phyloP scores from a whole-genome alignment of 2,113 vertebrate genomes.

The Murina feae region DNA sequence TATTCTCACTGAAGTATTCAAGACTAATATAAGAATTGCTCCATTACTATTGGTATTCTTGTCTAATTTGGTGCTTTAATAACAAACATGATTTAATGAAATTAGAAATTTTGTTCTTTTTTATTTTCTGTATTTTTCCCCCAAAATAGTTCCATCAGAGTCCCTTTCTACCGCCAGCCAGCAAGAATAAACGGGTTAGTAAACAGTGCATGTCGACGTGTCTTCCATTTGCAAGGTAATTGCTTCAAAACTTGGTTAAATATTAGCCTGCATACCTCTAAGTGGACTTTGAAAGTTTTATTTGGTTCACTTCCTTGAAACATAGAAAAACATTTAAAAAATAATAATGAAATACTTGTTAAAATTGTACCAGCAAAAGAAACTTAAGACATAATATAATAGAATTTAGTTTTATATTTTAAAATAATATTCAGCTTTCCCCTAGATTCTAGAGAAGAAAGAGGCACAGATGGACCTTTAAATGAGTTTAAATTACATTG shows the following conservation, averaged over 20 bases:
- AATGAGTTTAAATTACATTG: background rate
- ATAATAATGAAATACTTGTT: conserved; percentile 19
- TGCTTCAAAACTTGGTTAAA: conserved; percentile 12
- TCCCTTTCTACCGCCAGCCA: conserved; percentile 43
- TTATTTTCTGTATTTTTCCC: conserved; percentile 52
- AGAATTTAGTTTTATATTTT: conserved; percentile 12
- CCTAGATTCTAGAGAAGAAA: background rate
- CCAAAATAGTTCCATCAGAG: conserved; percentile 72
- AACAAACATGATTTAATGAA: background rate
- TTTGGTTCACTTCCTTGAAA: conserved; percentile 37
- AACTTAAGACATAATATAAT: background rate
- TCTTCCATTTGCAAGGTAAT: conserved; percentile 50
- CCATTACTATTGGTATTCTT: background rate
- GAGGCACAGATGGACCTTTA: background rate
- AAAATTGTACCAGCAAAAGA: background rate
- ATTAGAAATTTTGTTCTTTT: background rate
- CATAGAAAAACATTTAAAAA: conserved; percentile 7
- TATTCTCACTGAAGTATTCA: background rate
- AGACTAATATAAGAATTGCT: background rate
- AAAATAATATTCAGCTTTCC: conserved; percentile 24
- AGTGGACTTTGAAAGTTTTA: conserved; percentile 20
- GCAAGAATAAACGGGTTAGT: conserved; percentile 59
- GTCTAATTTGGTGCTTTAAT: conserved; percentile 3
- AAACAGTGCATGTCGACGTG: background rate
- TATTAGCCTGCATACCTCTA: background rate